Evolutionary conservation across 2,113 vertebrate species (phyloP), one percentile per base, ranked within the genome.

Genomic region (Engystomops pustulosus): DNA sequence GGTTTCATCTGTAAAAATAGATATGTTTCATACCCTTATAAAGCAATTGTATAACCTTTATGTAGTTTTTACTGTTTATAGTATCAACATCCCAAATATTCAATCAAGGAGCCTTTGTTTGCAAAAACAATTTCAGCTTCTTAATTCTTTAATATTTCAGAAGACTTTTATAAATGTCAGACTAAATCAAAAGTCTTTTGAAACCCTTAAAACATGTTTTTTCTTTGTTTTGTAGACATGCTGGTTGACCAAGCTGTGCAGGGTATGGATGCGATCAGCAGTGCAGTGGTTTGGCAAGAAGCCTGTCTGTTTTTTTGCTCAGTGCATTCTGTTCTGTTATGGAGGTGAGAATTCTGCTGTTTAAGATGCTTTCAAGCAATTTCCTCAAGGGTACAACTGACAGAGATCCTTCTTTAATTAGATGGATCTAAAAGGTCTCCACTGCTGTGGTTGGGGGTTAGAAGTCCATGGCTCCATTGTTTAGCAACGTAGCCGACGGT

Each of bases 191-290:
- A 70, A 70, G 20, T 6, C 68, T n/a, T 70, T 41, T 44, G 68
- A 70, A 70, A 70, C n/a, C 36, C n/a, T 23, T 70, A 44, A 44
- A 70, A 3, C 68, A 23, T 44, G 55, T 27, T 70, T 70, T 67
- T 70, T 70, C 68, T 70, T 70, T 70, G 68, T 70, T 70, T 70
- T 70, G 68, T 70, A 70, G 68, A 23, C 68, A 70, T 70, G 36
- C 68, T 70, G 68, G 36, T 70, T 70, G 68, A 41, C 36, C 68
- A 70, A 70, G 68, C 68, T 70, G 68, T 70, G 68, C 68, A 70
- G 68, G 1, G 68, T 44, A 41, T 23, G 68, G 27, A n/a, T 41
- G 20, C 34, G 10, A 70, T 70, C 68, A 70, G 36, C 34, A 70
- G 34, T 70, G 36, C 68, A 70, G 68, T 41, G 36, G 34, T 70